Evolutionary conservation across 1,140 invertebrate genomes (phyloP).

Genomic region (Apis laboriosa): DNA sequence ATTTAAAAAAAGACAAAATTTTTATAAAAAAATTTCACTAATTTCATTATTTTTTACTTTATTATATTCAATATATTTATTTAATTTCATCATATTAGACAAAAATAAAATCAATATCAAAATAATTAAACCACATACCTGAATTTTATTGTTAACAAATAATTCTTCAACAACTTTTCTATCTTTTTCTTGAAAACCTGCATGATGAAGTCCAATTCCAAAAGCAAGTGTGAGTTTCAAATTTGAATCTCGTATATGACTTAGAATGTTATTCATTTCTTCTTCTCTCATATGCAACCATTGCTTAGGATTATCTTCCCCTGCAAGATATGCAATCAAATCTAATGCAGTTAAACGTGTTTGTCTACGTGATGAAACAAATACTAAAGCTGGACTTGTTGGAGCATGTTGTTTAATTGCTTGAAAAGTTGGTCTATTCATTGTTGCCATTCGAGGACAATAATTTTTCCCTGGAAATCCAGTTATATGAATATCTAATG

Average conservation of each 20-base stretch:
- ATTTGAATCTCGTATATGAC: slow-evolving; percentile 93
- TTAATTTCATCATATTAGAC: no score
- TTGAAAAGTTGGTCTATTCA: slow-evolving; percentile 99
- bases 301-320: slow-evolving; percentile 96
- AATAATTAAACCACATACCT: slow-evolving; percentile 83
- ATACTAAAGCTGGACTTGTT: slow-evolving; percentile 93
- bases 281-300: slow-evolving; percentile 95
- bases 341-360: slow-evolving; percentile 98
- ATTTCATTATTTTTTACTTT: no score
- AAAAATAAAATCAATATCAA: no score
- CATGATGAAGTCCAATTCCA: slow-evolving; percentile 99
- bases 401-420: slow-evolving; percentile 97
- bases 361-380: slow-evolving; percentile 98
- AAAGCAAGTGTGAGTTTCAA: slow-evolving; percentile 97
- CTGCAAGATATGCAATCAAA: slow-evolving; percentile 95
- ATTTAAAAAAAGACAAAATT: no score
- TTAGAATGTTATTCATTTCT: slow-evolving; percentile 90
- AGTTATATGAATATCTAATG: slow-evolving; percentile 95
- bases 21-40: no score
- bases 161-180: slow-evolving; percentile 95
- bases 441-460: slow-evolving; percentile 99
- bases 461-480: slow-evolving; percentile 98
- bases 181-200: slow-evolving; percentile 95
- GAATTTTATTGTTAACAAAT: slow-evolving; percentile 98
- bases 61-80: no score